Percentiles rank a stretch among this genome's conserved stretches.
Conservation (phyloP, 1,140 invertebrate species). For the Calliopsis andreniformis region DNA sequence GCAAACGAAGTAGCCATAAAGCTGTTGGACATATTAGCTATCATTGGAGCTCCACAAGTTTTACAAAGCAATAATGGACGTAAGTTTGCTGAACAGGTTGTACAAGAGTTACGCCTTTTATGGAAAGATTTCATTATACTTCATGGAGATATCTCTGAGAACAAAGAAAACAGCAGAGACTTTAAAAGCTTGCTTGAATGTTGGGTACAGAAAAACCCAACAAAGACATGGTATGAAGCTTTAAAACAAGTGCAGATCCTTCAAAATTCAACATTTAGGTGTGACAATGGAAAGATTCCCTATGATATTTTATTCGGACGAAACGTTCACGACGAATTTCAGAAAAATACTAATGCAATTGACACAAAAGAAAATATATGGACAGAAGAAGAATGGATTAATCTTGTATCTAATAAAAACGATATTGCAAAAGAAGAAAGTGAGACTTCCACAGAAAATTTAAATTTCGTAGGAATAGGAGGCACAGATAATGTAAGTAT, state of each 20-base stretch:
- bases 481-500: slow-evolving; percentile 38
- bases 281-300: slow-evolving; percentile 60
- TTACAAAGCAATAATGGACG: slow-evolving; percentile 72
- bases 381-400: slow-evolving; percentile 64
- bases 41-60: slow-evolving; percentile 72
- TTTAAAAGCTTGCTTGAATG: slow-evolving; percentile 59
- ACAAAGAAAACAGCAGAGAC: slow-evolving; percentile 47
- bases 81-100: slow-evolving; percentile 70
- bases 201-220: slow-evolving; percentile 66
- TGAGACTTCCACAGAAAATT: slow-evolving; percentile 4
- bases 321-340: slow-evolving; percentile 44
- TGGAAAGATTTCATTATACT: slow-evolving; percentile 67
- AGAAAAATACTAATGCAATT: slow-evolving; percentile 5
- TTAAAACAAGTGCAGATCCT: slow-evolving; percentile 68
- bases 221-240: slow-evolving; percentile 64
- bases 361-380: slow-evolving; percentile 24
- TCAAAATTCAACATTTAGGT: slow-evolving; percentile 65
- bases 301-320: slow-evolving; percentile 64
- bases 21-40: slow-evolving; percentile 67
- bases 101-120: slow-evolving; percentile 65
- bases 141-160: slow-evolving; percentile 50
- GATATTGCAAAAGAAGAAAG: background rate
- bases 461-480: slow-evolving; percentile 12
- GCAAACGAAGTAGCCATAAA: slow-evolving; percentile 62
- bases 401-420: background rate